Evolutionary conservation across 2,888 invertebrate genomes (phyloP).

Genomic region (Melanotus villosus): DNA sequence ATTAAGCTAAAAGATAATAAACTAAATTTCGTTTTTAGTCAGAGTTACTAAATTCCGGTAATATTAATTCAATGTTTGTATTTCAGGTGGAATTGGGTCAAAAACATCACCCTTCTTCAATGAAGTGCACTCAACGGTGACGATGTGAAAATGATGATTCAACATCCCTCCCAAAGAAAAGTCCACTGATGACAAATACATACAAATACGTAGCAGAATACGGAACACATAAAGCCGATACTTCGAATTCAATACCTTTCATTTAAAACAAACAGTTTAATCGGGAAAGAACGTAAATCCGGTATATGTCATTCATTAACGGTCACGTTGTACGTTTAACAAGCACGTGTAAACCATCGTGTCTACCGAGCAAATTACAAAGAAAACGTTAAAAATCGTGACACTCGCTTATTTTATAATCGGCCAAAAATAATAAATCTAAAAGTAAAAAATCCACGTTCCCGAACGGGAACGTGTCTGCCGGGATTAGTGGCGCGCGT

Average conservation of each 20-base stretch:
- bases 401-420: not conserved
- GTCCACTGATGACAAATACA: constrained; percentile 29
- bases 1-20: too few species aligned
- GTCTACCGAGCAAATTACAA: not conserved
- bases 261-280: constrained; percentile 19
- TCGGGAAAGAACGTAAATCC: constrained; percentile 1
- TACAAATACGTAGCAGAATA: not conserved
- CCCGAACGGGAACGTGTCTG: constrained; percentile 10
- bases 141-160: constrained; percentile 17
- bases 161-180: constrained; percentile 7
- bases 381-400: constrained; percentile 8
- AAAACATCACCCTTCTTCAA: too few species aligned
- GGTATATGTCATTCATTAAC: constrained; percentile 14
- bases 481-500: not conserved
- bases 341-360: constrained; percentile 15
- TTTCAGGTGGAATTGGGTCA: too few species aligned
- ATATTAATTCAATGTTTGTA: too few species aligned
- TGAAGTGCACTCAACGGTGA: too few species aligned
- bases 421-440: constrained; percentile 15
- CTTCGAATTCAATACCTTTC: constrained; percentile 5
- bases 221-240: not conserved
- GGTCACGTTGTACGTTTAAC: constrained; percentile 15
- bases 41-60: too few species aligned
- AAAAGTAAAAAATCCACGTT: not conserved
- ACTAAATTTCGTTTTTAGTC: too few species aligned